Evolutionary conservation across 2,113 vertebrate species (phyloP).

Genomic region (Arvicanthis niloticus): DNA sequence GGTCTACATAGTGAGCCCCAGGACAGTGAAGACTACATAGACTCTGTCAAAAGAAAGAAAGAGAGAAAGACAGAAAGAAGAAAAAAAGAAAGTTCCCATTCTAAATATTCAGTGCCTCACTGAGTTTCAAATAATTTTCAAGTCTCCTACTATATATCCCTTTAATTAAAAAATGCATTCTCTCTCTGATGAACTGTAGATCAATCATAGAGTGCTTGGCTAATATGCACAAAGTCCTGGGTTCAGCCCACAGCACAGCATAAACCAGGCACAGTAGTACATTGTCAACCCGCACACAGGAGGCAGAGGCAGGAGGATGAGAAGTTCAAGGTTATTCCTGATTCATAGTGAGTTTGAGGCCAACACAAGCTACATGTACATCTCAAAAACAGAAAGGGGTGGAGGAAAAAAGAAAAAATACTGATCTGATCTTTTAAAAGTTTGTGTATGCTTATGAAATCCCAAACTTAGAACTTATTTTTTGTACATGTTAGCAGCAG

Average conservation of each 20-base stretch:
- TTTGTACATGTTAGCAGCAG: neutral
- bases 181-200: neutral
- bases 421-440: neutral
- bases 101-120: neutral
- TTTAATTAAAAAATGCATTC: slow-evolving; percentile 38
- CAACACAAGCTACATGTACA: neutral
- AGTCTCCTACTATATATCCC: slow-evolving; percentile 6
- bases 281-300: neutral
- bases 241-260: neutral
- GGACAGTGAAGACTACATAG: neutral
- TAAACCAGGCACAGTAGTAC: neutral
- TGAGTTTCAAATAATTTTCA: neutral
- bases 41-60: neutral
- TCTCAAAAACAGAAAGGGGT: neutral
- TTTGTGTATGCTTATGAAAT: neutral
- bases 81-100: neutral
- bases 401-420: neutral
- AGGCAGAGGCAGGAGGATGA: neutral
- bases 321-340: neutral
- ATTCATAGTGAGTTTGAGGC: too few relatives aligned
- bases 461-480: neutral
- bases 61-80: neutral
- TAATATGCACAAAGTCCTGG: neutral
- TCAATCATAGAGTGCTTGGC: neutral
- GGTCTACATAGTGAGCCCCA: neutral